Evolutionary conservation across 2,888 invertebrate genomes (phyloP).

Genomic region (Polydrusus pterygomalis): DNA sequence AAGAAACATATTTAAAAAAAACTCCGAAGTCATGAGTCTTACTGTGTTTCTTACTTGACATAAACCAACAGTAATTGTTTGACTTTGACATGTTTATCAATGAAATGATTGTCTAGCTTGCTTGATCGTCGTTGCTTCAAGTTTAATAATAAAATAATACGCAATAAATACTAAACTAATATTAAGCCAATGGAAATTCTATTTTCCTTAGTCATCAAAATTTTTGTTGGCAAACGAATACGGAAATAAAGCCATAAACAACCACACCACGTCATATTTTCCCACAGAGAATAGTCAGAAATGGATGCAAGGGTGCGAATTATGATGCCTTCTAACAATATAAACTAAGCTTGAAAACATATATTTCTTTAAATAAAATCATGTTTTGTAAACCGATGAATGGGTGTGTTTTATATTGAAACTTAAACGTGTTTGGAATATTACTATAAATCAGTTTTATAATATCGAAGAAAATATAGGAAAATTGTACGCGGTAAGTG

Average conservation of each 20-base stretch:
- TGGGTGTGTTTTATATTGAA: conserved; percentile 22
- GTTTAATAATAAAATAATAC: too few species aligned
- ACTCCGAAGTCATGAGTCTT: too few species aligned
- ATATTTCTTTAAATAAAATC: conserved; percentile 25
- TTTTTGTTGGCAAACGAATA: conserved; percentile 21
- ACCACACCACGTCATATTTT: conserved; percentile 27
- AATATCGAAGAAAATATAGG: neutral
- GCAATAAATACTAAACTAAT: neutral
- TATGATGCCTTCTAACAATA: conserved; percentile 21
- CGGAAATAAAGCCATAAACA: conserved; percentile 32
- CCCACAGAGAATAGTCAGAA: conserved; percentile 24
- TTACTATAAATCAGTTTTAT: neutral
- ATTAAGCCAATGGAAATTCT: conserved; percentile 4
- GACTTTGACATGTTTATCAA: too few species aligned
- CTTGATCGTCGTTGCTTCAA: too few species aligned
- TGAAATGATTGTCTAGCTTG: too few species aligned
- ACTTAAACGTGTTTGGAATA: conserved; percentile 16
- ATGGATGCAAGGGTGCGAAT: conserved; percentile 30
- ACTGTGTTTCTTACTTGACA: too few species aligned
- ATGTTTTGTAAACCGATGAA: conserved; percentile 26
- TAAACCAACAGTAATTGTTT: too few species aligned
- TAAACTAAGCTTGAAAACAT: conserved; percentile 17
- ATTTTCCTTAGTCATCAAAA: conserved; percentile 9
- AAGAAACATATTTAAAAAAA: too few species aligned
- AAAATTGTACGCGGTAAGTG: too few species aligned